Evolutionary conservation across 2,113 vertebrate genomes (phyloP).

Genomic region (Chrysochloris asiatica): DNA sequence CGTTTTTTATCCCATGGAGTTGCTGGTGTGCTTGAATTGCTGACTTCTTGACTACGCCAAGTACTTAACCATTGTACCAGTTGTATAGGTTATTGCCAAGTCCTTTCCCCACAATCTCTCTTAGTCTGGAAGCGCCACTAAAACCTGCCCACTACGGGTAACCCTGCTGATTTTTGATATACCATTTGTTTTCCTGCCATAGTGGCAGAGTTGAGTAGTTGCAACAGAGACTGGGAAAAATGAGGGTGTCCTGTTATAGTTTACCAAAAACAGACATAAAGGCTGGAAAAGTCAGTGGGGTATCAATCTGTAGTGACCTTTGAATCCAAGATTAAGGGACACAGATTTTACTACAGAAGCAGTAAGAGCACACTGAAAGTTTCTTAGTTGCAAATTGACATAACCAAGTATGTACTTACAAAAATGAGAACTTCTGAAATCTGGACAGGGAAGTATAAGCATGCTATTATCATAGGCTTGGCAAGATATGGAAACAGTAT

Average conservation of each 20-base stretch:
- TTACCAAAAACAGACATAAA: background rate
- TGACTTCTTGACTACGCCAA: too few relatives aligned
- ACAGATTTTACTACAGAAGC: background rate
- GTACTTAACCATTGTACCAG: too few relatives aligned
- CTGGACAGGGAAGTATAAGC: background rate
- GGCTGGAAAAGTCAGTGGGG: background rate
- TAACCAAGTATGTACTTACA: conserved; percentile 15
- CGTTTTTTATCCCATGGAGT: too few relatives aligned
- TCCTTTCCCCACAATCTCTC: background rate
- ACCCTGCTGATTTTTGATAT: background rate
- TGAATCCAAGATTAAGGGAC: conserved; percentile 27
- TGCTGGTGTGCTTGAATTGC: too few relatives aligned
- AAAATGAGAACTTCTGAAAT: conserved; percentile 44
- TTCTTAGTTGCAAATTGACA: conserved; percentile 6
- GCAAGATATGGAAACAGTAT: background rate
- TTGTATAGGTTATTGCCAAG: too few relatives aligned
- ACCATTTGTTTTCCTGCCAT: background rate
- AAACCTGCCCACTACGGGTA: background rate
- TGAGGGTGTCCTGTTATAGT: background rate
- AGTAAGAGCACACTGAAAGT: background rate
- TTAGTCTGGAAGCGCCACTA: background rate
- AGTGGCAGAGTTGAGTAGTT: conserved; percentile 22
- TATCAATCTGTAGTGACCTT: conserved; percentile 14
- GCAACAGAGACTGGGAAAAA: background rate
- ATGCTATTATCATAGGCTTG: background rate